Evolutionary conservation across 2,797 vertebrate species (phyloP), one percentile per base, ranked within the genome.

Genomic region (Mus spretus): DNA sequence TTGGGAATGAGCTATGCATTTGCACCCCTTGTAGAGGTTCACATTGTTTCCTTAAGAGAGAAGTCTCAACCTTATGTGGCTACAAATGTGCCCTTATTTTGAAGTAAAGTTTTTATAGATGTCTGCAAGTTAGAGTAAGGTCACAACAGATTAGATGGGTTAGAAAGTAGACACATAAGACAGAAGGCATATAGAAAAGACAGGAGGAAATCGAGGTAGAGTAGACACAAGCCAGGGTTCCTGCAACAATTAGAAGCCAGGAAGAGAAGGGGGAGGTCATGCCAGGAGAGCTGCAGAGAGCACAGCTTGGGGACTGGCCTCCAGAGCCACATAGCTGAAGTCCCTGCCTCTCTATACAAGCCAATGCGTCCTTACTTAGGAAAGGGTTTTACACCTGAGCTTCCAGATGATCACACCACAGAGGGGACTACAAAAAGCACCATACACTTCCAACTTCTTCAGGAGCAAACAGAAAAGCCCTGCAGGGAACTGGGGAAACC

Each of bases 51-150:
- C 31, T 13, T 28, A 89, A 70, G 63, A 57, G 37, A 12, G 77
- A 96, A 88, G 26, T 57, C 50, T 65, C 53, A 89, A 77, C 13
- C 47, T 50, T 82, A 63, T 57, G 80, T 50, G 57, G 15, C 31
- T 87, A 5, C 57, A 20, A 91, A 91, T 72, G 31, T 57, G 59
- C 40, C 26, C 53, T 80, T 97, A 85, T 75, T 89, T 79, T 82
- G 26, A 93, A 96, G 82, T 37, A 70, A 31, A 65, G 34, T 70
- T 24, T 87, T 83, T 91, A 72, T 6, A 90, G 40, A 77, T 50
- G 13, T 34, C 78, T 83, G 86, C 28, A 79, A 92, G 37, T 90
- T 94, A 90, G 87, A 92, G 94, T 84, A 84, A 92, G n/a, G 57
- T 84, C 85, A 80, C 10, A 78, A 2, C 65, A 34, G 47, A 79